Evolutionary conservation across 2,113 vertebrate genomes (phyloP), one percentile per base, ranked within the genome.

Genomic region (Mesocricetus auratus): DNA sequence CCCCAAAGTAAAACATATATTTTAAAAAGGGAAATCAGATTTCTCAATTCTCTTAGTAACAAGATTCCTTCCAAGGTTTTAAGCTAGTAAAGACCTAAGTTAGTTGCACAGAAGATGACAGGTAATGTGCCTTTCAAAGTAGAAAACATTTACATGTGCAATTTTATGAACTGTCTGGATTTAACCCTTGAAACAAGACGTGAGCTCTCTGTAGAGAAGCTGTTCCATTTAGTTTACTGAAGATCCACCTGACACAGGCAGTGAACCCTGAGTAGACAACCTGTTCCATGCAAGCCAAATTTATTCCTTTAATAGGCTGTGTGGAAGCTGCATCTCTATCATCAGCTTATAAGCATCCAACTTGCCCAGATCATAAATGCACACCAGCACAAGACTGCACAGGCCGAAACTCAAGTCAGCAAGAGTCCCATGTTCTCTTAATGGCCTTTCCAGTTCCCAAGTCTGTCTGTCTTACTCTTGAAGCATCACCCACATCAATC

Each of bases 41-140:
- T 95, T 91, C 69, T 96, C 81, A 92, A 60, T 93, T 94, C 53
- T 97, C 86, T 93, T 42, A 94, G 15, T 89, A 93, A 86, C 39
- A 45, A 85, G 22, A 26, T 82, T 86, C 91, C 89, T 90, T 56
- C 26, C 53, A 90, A 95, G 95, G 85, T 26, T 94, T 56, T 83
- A 95, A 87, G 12, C 50, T 60, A 90, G 39, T n/a, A 73, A 94
- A 86, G 31, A 87, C 36, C 47, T 79, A 97, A 94, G 53, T 45
- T 89, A 82, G 75, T 33, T 79, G 75, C 58, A n/a, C 12, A 26
- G 68, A 93, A 31, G 92, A 94, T 0, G 11, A 94, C 47, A n/a
- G 60, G n/a, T 53, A 69, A 86, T 31, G 21, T 39, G 45, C 39
- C 89, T 93, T 94, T 89, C 68, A 95, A 86, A 95, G 94, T 9